These are phyloP conservation scores for Pseudomugil gertrudae DNA, from an alignment of 2,797 vertebrate species.

Conservation along the genomic window DNA sequence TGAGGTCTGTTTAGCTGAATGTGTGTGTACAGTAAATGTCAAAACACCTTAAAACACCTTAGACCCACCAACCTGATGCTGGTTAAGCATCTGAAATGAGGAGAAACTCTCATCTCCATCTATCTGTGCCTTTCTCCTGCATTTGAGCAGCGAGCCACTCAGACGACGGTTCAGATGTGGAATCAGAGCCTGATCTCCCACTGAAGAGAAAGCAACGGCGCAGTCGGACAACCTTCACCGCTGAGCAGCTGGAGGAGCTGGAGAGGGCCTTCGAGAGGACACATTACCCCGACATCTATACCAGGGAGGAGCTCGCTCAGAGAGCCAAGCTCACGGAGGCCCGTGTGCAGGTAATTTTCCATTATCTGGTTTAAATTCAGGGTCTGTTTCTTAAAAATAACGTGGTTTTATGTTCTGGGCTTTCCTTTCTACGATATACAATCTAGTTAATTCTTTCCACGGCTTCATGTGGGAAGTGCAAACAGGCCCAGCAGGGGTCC, in stretches of 20 bases:
- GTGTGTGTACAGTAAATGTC: neutral
- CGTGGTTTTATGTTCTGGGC: no score
- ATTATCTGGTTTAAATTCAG: neutral
- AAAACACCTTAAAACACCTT: no score
- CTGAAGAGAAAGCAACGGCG: conserved; percentile 94
- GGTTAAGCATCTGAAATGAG: neutral
- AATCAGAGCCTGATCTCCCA: conserved; percentile 94
- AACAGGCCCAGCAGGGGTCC: conserved; percentile 83
- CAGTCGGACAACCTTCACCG: conserved; percentile 95
- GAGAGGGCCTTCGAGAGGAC: conserved; percentile 97
- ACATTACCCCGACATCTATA: conserved; percentile 97
- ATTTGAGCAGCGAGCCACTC: conserved; percentile 86
- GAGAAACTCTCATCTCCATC: neutral
- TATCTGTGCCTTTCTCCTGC: neutral
- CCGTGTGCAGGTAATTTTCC: conserved; percentile 87
- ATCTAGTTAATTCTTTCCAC: no score
- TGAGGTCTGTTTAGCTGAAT: conserved; percentile 60
- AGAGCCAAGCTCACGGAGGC: conserved; percentile 96
- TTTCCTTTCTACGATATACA: no score
- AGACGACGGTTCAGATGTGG: conserved; percentile 94
- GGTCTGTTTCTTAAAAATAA: no score
- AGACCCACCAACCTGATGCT: neutral
- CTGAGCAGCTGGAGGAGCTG: conserved; percentile 94
- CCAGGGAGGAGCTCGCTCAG: conserved; percentile 94
- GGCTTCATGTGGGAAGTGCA: conserved; percentile 88